A percentile compares a stretch with the other conserved stretches of the same genome.
Evolutionary conservation across 2,888 invertebrate genomes (phyloP).

Genomic region (Tetrapedia diversipes): DNA sequence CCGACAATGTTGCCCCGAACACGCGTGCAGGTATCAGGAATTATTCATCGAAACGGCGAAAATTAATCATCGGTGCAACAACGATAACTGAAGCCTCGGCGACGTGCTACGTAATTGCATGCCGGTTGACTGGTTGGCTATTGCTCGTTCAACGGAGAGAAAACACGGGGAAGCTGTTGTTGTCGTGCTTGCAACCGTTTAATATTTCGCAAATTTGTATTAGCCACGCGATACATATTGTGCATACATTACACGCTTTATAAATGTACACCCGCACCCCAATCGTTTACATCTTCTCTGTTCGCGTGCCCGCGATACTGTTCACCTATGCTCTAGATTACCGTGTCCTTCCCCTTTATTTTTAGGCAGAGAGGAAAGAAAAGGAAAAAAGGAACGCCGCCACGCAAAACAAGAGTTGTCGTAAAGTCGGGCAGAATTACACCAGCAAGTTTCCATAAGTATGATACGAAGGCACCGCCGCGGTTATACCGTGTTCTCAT

Average conservation of each 20-base stretch:
- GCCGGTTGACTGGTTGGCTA: too few species aligned
- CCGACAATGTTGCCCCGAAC: not conserved
- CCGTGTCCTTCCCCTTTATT: conserved; percentile 8
- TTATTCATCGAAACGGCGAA: conserved; percentile 36
- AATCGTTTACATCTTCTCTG: not conserved
- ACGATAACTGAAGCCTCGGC: conserved; percentile 59
- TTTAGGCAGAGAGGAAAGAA: conserved; percentile 6
- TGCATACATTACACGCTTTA: conserved; percentile 24
- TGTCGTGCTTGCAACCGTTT: conserved; percentile 25
- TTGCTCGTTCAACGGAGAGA: not conserved
- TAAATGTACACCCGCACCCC: not conserved
- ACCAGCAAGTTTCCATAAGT: conserved; percentile 13
- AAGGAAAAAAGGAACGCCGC: not conserved
- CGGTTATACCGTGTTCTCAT: conserved; percentile 21
- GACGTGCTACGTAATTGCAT: conserved; percentile 43
- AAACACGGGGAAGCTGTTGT: conserved; percentile 8
- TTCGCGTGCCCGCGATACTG: not conserved
- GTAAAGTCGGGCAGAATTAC: conserved; percentile 32
- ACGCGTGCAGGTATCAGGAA: conserved; percentile 8
- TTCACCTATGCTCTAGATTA: not conserved
- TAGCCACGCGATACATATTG: conserved; percentile 18
- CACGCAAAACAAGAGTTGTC: not conserved
- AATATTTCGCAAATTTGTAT: conserved; percentile 38
- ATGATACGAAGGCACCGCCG: conserved; percentile 1
- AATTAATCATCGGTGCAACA: conserved; percentile 46